Base-by-base conservation (phyloP, 2,113 vertebrate genomes). In the Okapia johnstoni region DNA sequence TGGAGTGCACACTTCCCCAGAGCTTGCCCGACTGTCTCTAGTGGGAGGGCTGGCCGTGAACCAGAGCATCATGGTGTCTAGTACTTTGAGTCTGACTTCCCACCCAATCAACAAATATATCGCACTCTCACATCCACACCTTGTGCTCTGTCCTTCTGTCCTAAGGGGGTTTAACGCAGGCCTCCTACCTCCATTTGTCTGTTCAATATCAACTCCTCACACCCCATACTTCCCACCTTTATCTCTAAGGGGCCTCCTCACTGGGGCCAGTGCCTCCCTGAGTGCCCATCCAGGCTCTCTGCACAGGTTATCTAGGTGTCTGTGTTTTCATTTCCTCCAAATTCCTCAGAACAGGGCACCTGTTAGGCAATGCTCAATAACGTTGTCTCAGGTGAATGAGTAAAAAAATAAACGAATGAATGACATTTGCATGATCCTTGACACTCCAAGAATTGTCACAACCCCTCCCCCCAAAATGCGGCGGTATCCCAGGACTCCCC, bases 61-160 rank as follows among this genome's bases (percentile, higher is more conserved):
- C 50, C 7, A 0, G 40, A 66, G 30, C 3, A 28, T 21, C 40
- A 1, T 3, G 28, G 83, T 0, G 0, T 5, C 60, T 43, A 36
- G 54, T 3, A 28, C 28, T 40, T 28, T 25, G 81, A 54, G 25
- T 15, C 14, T 2, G 16, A 43, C 48, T 60, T 52, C 60, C 58
- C 4, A 0, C 55, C 23, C 6, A 2, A 4, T 28, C 60, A 43
- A 85, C 7, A 4, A 12, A 19, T 10, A 10, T 17, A 26, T n/a
- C 15, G 43, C 28, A 3, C 17, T 25, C 60, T 46, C 30, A 8
- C 2, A 2, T 7, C 40, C 9, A 28, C 0, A 0, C 4, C 63
- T 43, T 9, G 16, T 3, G 6, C 52, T 21, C 48, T 46, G 5
- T 12, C 66, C 40, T 88, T 58, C 81, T 7, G 3, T 6, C 50